A percentile compares a stretch with the other conserved stretches of the same genome.
These are phyloP conservation scores for Fundulus diaphanus DNA, from an alignment of 2,797 vertebrate species.

Conservation along the genomic window DNA sequence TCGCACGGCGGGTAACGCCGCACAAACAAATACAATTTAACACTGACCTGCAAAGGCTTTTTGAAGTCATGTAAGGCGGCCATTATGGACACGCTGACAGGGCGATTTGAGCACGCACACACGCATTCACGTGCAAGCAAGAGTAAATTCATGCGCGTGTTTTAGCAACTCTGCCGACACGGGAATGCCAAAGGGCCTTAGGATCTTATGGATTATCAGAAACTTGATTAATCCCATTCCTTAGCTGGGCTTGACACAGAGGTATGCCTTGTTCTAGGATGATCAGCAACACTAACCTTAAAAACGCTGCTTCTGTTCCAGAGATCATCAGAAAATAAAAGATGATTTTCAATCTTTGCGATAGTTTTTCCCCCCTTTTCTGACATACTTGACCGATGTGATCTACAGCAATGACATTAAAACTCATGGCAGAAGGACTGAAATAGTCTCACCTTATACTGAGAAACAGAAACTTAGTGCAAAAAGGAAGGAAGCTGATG, in stretches of 20 bases:
- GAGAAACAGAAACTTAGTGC: neutral
- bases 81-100: neutral
- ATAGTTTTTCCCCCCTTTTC: neutral
- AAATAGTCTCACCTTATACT: neutral
- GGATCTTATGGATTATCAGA: slow-evolving; percentile 61
- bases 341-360: neutral
- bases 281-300: slow-evolving; percentile 47
- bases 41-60: slow-evolving; percentile 23
- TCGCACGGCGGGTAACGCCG: slow-evolving; percentile 33
- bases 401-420: neutral
- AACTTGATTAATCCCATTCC: slow-evolving; percentile 55
- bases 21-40: slow-evolving; percentile 41
- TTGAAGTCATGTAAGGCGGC: slow-evolving; percentile 13
- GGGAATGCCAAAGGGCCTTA: slow-evolving; percentile 53
- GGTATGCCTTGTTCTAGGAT: slow-evolving; percentile 63
- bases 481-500: too few relatives aligned
- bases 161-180: slow-evolving; percentile 28
- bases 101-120: slow-evolving; percentile 21
- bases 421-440: too few relatives aligned
- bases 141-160: slow-evolving; percentile 9
- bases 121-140: neutral
- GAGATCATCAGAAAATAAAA: slow-evolving; percentile 16
- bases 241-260: slow-evolving; percentile 54
- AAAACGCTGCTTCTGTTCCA: slow-evolving; percentile 31
- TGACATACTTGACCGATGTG: neutral